Base-by-base conservation (phyloP, 2,888 invertebrate species). In the Embidobia sp. region DNA sequence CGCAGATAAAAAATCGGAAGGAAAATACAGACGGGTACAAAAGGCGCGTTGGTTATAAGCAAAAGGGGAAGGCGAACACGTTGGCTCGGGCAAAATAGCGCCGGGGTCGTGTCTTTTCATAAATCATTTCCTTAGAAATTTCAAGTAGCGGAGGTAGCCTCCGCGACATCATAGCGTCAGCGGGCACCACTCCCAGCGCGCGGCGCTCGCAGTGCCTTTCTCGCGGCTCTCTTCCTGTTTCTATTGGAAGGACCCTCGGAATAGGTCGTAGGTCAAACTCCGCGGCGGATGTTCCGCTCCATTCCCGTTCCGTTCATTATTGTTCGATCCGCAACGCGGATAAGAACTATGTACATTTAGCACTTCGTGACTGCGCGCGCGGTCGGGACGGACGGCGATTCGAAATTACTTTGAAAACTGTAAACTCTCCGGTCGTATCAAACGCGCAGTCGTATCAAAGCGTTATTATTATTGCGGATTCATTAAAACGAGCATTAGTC, bases 111-210 rank as follows among this genome's bases (percentile, higher is more conserved):
- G 80, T 78, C 81, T 82, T 79, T 82, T 80, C 85, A 83, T 86
- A 85, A 86, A 86, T 86, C 85, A 85, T 85, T 80, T 80, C 75
- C 81, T 80, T 80, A 80, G 81, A 86, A 85, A 83, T 83, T 75
- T 75, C 63, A 69, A 75, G 69, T 74, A 59, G 74, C 59, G 55
- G 55, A 55, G 63, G 79, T 66, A 66, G 64, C 70, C 48, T 31
- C 15, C 40, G 70, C 66, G 76, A 77, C 66, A 66, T 70, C 70
- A 66, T 22, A 22, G 57, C n/a, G 49, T 69, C 48, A 44, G 48
- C 35, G 42, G 44, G 42, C 27, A 67, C 74, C 74, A 74, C 74
- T 74, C 74, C 75, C 63, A 42, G 48, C 31, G n/a, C 35, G 27
- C 35, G 42, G 16, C 42, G 31, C 15, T 46, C 51, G 29, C 46